Conservation (phyloP, 2,797 vertebrate species). For the Spondyliosoma cantharus region DNA sequence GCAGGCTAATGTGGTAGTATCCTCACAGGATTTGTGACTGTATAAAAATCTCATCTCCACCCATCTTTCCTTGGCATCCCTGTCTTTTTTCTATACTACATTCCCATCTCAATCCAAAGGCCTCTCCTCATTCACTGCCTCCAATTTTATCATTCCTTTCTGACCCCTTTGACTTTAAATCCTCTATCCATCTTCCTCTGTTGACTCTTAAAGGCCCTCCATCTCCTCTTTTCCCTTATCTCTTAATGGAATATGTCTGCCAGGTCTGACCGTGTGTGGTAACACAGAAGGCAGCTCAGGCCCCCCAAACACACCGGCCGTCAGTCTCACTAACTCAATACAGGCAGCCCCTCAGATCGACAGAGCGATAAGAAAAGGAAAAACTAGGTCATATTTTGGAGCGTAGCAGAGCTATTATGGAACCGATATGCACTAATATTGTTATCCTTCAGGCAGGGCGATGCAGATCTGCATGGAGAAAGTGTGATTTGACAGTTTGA, state of each 20-base stretch:
- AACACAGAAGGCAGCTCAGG: constrained; percentile 52
- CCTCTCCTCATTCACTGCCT: constrained; percentile 19
- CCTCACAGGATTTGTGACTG: neutral
- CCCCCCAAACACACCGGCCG: constrained; percentile 44
- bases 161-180: constrained; percentile 24
- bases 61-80: neutral
- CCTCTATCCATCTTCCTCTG: constrained; percentile 11
- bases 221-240: constrained; percentile 28
- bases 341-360: constrained; percentile 63
- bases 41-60: neutral
- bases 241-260: constrained; percentile 55
- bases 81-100: constrained; percentile 10
- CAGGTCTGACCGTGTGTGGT: constrained; percentile 63
- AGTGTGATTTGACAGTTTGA: constrained; percentile 54
- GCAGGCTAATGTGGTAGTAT: neutral
- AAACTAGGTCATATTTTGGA: constrained; percentile 62
- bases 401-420: constrained; percentile 49
- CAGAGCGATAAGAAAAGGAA: constrained; percentile 51
- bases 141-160: constrained; percentile 15
- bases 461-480: constrained; percentile 46
- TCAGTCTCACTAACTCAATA: constrained; percentile 73
- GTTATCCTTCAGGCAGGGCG: constrained; percentile 47
- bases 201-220: constrained; percentile 3
- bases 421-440: constrained; percentile 59
- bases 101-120: neutral